A percentile compares a stretch with the other conserved stretches of the same genome.
These are phyloP conservation scores for Psittacula echo DNA, from an alignment of 2,797 vertebrate species.

Conservation along the genomic window DNA sequence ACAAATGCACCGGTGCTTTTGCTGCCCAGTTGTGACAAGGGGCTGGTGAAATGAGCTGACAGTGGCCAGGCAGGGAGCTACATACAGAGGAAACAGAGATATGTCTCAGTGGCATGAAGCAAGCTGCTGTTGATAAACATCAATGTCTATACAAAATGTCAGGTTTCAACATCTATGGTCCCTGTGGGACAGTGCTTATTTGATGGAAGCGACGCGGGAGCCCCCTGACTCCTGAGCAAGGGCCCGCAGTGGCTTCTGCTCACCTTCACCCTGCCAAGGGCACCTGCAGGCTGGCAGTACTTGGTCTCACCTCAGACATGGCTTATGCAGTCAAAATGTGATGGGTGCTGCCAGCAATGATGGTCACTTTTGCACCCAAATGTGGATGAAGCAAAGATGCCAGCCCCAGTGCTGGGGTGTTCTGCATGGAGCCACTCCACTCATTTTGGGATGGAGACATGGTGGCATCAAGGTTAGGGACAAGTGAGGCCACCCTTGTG, in stretches of 20 bases:
- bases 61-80: neutral
- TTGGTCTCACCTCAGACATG: fast-evolving
- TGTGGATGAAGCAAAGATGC: neutral
- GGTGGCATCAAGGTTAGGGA: neutral
- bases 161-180: neutral
- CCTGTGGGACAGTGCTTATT: neutral
- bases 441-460: fast-evolving
- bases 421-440: fast-evolving
- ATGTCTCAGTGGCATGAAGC: neutral
- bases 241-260: fast-evolving
- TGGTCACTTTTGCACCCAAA: fast-evolving
- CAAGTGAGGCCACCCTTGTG: neutral
- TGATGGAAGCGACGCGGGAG: fast-evolving
- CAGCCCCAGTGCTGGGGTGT: fast-evolving
- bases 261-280: neutral
- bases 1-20: neutral
- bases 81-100: neutral
- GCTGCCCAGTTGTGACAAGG: neutral
- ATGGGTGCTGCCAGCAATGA: neutral
- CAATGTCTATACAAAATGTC: neutral
- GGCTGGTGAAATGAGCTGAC: neutral
- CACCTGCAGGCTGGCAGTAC: neutral
- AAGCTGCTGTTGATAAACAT: neutral
- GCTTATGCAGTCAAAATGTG: neutral
- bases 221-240: neutral